These are phyloP conservation scores for Amiota communis DNA, from an alignment of 2,888 invertebrate species.

Conservation along the genomic window DNA sequence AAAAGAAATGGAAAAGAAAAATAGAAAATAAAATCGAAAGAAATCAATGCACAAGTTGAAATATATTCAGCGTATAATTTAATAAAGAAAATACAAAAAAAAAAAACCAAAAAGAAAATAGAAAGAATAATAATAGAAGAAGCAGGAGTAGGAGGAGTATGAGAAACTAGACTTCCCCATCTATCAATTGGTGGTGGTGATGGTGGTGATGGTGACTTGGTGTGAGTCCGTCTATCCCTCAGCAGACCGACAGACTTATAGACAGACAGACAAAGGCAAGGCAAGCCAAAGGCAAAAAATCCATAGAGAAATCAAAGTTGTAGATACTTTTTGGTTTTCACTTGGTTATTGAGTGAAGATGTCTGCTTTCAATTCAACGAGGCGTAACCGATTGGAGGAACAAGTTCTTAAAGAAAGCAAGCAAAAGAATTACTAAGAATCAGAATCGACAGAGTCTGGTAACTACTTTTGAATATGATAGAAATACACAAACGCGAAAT, in stretches of 20 bases:
- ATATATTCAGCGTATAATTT: slow-evolving; percentile 70
- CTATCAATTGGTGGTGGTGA: slow-evolving; percentile 28
- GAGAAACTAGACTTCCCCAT: slow-evolving; percentile 22
- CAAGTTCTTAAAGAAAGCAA: slow-evolving; percentile 6
- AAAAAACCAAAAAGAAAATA: slow-evolving; percentile 15
- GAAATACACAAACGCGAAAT: not conserved
- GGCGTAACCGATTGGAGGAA: slow-evolving; percentile 33
- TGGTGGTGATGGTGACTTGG: slow-evolving; percentile 9
- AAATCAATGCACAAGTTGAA: slow-evolving; percentile 64
- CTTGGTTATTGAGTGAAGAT: slow-evolving; percentile 26
- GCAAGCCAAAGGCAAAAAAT: slow-evolving; percentile 31
- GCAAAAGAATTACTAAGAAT: not conserved
- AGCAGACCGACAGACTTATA: too few species aligned
- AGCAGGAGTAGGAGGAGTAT: not conserved
- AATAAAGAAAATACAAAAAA: slow-evolving; percentile 62
- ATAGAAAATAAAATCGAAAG: slow-evolving; percentile 56
- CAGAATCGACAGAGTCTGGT: slow-evolving; percentile 10
- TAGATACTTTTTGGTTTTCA: slow-evolving; percentile 30
- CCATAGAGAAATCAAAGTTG: slow-evolving; percentile 60
- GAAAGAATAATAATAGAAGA: slow-evolving; percentile 18
- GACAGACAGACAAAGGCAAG: too few species aligned
- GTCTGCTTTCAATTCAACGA: slow-evolving; percentile 31
- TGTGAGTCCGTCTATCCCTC: not conserved
- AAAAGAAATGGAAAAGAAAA: slow-evolving; percentile 55
- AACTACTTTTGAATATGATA: not conserved